Evolutionary conservation across 2,797 vertebrate genomes (phyloP).

Genomic region (Tangara arthus): DNA sequence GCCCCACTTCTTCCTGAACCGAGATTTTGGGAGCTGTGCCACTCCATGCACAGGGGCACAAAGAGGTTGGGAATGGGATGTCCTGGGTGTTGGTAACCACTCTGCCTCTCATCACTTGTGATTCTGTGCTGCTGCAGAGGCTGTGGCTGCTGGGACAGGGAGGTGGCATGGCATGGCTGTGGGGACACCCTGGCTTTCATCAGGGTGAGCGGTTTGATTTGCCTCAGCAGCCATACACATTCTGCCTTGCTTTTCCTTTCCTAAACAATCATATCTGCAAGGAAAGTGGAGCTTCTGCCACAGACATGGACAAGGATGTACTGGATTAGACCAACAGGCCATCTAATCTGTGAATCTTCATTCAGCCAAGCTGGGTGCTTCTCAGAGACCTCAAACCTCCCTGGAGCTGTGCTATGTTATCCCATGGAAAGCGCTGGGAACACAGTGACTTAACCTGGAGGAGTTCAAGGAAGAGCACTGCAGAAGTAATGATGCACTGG

Average conservation of each 20-base stretch:
- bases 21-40: not conserved
- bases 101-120: not conserved
- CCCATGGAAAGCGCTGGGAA: not conserved
- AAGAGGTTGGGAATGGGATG: not conserved
- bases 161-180: rapidly evolving
- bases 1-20: not conserved
- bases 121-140: not conserved
- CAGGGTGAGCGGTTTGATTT: not conserved
- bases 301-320: not conserved
- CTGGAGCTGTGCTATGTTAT: not conserved
- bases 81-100: not conserved
- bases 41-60: rapidly evolving
- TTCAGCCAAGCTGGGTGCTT: not conserved
- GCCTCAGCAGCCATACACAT: not conserved
- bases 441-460: not conserved
- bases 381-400: not conserved
- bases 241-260: not conserved
- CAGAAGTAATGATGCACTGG: not conserved
- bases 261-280: not conserved
- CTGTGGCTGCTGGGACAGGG: not conserved
- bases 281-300: not conserved
- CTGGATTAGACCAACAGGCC: not conserved
- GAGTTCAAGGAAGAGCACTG: not conserved
- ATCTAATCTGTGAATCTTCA: not conserved
- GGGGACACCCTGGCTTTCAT: not conserved